These are phyloP conservation scores for Eudasyphora cyanicolor DNA, from an alignment of 2,888 invertebrate genomes.

Conservation along the genomic window DNA sequence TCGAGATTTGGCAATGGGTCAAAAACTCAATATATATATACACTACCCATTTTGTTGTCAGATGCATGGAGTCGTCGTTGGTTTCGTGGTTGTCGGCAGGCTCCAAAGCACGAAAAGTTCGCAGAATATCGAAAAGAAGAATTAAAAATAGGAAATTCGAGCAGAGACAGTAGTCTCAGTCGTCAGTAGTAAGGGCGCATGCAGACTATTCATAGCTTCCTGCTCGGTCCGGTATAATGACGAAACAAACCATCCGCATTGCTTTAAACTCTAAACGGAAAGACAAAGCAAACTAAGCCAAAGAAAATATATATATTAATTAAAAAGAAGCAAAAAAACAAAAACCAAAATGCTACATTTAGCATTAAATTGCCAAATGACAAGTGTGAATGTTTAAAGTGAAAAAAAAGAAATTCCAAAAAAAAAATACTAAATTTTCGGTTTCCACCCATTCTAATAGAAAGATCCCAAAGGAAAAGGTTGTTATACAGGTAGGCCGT, in stretches of 20 bases:
- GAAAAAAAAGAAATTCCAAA: neutral
- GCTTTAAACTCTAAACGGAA: constrained; percentile 1
- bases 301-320: too few species aligned
- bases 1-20: constrained; percentile 64
- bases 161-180: constrained; percentile 48
- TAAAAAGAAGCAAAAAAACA: neutral
- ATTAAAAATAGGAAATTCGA: constrained; percentile 43
- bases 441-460: neutral
- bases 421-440: neutral
- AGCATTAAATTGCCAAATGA: neutral
- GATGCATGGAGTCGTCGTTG: constrained; percentile 16
- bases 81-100: constrained; percentile 47
- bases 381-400: neutral
- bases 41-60: constrained; percentile 43
- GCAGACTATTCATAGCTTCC: neutral
- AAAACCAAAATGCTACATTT: constrained; percentile 7
- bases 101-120: constrained; percentile 40
- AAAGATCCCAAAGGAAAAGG: neutral
- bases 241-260: neutral
- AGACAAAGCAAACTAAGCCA: constrained; percentile 1
- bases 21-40: constrained; percentile 44
- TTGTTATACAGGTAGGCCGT: neutral
- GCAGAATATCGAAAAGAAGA: neutral
- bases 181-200: constrained; percentile 62
- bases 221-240: constrained; percentile 11